Conservation (phyloP, 2,797 vertebrate species). For the Sparidentex hasta region DNA sequence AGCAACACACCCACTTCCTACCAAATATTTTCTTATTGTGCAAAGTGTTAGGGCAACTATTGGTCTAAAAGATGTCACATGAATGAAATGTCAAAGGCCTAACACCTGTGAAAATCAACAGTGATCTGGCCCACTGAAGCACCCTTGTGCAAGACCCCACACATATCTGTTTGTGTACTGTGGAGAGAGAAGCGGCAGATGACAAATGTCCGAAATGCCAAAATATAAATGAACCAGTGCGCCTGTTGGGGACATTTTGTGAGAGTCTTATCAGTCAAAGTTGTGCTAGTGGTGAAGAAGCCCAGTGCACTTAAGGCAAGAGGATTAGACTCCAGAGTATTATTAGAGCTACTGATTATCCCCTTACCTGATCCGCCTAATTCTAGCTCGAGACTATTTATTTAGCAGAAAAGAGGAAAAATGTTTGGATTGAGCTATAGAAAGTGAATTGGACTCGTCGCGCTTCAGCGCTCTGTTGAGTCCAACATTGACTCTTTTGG, state of each 20-base stretch:
- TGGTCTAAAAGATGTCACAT: conserved; percentile 26
- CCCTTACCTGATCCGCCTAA: conserved; percentile 84
- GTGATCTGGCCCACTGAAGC: neutral
- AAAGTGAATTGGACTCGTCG: conserved; percentile 61
- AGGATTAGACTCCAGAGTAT: conserved; percentile 90
- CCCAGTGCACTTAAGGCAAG: conserved; percentile 84
- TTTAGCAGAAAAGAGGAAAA: conserved; percentile 75
- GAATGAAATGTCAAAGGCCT: conserved; percentile 29
- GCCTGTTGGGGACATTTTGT: conserved; percentile 40
- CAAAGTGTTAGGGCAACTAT: neutral
- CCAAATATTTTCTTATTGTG: conserved; percentile 44
- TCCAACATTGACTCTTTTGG: conserved; percentile 59
- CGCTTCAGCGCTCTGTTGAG: conserved; percentile 53
- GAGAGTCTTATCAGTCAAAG: conserved; percentile 63
- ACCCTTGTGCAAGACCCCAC: neutral
- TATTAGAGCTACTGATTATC: conserved; percentile 90
- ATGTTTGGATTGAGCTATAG: conserved; percentile 66
- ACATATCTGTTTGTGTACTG: neutral
- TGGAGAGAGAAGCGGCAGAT: neutral
- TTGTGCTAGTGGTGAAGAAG: conserved; percentile 65
- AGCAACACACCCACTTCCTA: conserved; percentile 3
- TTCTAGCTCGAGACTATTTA: conserved; percentile 74
- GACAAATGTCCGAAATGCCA: conserved; percentile 30
- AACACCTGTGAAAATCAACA: conserved; percentile 9
- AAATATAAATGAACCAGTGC: conserved; percentile 14